phyloP scores from a whole-genome alignment of 2,113 vertebrate genomes.

The Sinocyclocheilus anophthalmus region DNA sequence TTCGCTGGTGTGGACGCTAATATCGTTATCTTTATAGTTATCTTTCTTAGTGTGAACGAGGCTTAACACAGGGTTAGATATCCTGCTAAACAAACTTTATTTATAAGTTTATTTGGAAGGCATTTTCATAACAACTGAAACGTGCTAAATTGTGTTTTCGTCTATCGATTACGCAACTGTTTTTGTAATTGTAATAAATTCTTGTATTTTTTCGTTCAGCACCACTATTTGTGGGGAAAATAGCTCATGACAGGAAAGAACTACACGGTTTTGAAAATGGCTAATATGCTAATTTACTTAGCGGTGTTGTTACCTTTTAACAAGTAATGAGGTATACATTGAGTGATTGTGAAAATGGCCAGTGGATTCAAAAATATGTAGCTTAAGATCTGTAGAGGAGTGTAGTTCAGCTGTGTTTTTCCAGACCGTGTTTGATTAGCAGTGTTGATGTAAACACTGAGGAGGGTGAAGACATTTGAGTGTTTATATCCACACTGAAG shows the following conservation, averaged over 20 bases:
- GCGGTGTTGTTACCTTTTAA: not conserved
- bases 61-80: too few relatives aligned
- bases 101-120: not conserved
- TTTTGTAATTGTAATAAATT: not conserved
- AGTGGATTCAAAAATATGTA: not conserved
- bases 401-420: not conserved
- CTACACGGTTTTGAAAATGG: not conserved
- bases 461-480: not conserved
- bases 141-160: not conserved
- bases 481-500: conserved; percentile 16
- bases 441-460: too few relatives aligned
- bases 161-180: not conserved
- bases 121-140: not conserved
- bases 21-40: too few relatives aligned
- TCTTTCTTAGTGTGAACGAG: too few relatives aligned
- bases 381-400: not conserved
- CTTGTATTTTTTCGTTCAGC: not conserved
- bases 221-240: not conserved
- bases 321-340: not conserved
- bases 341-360: not conserved
- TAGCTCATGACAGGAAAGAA: not conserved
- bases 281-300: not conserved
- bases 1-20: too few relatives aligned
- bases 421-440: not conserved
- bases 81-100: too few relatives aligned